Percentiles rank a stretch among this genome's conserved stretches.
phyloP scores from a whole-genome alignment of 2,888 invertebrate species.

The Agonum fuliginosum region DNA sequence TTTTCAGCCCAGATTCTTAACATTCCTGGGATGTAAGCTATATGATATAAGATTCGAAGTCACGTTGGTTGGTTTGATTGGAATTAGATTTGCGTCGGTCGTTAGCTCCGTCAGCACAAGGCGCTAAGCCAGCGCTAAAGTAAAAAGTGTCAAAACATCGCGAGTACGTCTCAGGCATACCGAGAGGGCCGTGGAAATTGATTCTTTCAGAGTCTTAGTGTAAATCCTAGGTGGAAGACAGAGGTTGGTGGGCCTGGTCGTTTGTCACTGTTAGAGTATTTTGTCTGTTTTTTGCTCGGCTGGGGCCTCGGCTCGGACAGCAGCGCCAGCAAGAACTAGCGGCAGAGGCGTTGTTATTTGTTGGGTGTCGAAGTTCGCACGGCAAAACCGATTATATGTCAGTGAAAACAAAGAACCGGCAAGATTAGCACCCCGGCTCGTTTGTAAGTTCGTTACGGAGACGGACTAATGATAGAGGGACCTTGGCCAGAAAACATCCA shows the following conservation, averaged over 20 bases:
- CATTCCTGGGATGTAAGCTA: neutral
- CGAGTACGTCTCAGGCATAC: constrained; percentile 47
- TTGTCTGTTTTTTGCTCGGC: constrained; percentile 63
- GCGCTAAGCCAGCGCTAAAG: neutral
- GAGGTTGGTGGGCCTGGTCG: constrained; percentile 64
- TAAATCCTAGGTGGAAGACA: constrained; percentile 64
- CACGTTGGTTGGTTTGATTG: neutral
- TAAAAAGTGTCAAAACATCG: constrained; percentile 27
- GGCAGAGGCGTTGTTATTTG: constrained; percentile 63
- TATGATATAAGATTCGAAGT: neutral
- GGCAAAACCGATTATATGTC: constrained; percentile 64
- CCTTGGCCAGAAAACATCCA: too few relatives aligned
- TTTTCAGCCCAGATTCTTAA: neutral
- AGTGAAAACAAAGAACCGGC: constrained; percentile 63
- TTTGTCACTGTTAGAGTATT: constrained; percentile 66
- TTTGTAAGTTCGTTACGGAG: constrained; percentile 33
- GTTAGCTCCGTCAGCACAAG: neutral
- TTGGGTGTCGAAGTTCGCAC: constrained; percentile 65
- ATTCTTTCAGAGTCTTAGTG: constrained; percentile 65
- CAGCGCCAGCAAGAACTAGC: constrained; percentile 50
- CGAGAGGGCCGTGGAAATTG: constrained; percentile 64
- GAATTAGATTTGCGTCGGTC: constrained; percentile 4
- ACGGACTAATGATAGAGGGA: constrained; percentile 13
- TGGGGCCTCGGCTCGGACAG: constrained; percentile 12
- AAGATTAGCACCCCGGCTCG: constrained; percentile 50